These are phyloP conservation scores for Leucophora obtusa DNA, from an alignment of 2,888 invertebrate genomes.

Conservation along the genomic window DNA sequence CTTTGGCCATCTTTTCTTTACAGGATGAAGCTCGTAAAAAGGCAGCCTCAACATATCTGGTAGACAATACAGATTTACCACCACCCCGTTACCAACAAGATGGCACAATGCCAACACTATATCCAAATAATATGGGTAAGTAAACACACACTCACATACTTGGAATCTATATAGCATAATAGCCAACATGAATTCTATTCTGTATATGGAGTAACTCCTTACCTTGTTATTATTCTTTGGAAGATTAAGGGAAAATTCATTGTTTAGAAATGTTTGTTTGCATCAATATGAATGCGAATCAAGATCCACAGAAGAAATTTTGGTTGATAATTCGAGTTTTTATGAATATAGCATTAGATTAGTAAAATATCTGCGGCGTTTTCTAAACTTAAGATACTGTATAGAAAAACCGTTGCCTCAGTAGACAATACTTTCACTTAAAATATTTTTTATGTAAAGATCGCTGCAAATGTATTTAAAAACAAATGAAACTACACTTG, in stretches of 20 bases:
- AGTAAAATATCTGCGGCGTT: too few species aligned
- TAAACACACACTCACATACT: slow-evolving; percentile 33
- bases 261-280: background rate
- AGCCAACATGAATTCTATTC: slow-evolving; percentile 27
- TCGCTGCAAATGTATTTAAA: too few species aligned
- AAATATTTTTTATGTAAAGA: too few species aligned
- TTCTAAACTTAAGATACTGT: too few species aligned
- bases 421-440: too few species aligned
- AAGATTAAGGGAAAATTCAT: slow-evolving; percentile 32
- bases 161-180: slow-evolving; percentile 16
- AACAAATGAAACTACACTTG: too few species aligned
- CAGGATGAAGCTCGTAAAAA: slow-evolving; percentile 80
- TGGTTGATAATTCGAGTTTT: too few species aligned
- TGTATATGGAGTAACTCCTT: slow-evolving; percentile 24
- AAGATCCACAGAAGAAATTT: too few species aligned
- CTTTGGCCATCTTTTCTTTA: slow-evolving; percentile 31
- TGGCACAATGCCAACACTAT: slow-evolving; percentile 83
- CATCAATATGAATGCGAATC: background rate
- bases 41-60: slow-evolving; percentile 82
- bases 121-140: slow-evolving; percentile 81
- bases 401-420: too few species aligned
- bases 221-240: slow-evolving; percentile 49
- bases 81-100: slow-evolving; percentile 82
- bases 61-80: slow-evolving; percentile 80
- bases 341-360: too few species aligned